These are phyloP conservation scores for Myopa testacea DNA, from an alignment of 2,888 invertebrate genomes.

Conservation along the genomic window DNA sequence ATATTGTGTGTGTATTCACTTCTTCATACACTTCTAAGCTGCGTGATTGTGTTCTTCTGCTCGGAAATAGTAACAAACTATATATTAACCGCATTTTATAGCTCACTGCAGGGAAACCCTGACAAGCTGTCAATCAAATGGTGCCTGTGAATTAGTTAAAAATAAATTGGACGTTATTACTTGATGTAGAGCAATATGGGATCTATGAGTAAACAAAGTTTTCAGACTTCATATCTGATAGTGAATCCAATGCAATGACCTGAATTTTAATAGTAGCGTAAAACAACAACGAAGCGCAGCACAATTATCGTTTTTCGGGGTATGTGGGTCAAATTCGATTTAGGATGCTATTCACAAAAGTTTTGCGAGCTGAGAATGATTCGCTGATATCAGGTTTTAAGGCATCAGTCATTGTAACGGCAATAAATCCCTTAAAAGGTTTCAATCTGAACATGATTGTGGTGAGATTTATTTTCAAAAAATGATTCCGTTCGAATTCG, in stretches of 20 bases:
- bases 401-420: no score
- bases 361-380: not conserved
- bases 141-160: slow-evolving; percentile 12
- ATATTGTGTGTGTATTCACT: slow-evolving; percentile 1
- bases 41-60: slow-evolving; percentile 44
- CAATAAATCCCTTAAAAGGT: no score
- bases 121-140: slow-evolving; percentile 26
- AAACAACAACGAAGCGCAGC: not conserved
- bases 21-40: slow-evolving; percentile 33
- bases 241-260: slow-evolving; percentile 36
- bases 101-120: slow-evolving; percentile 39
- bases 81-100: slow-evolving; percentile 33
- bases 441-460: no score
- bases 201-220: slow-evolving; percentile 31
- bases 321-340: not conserved
- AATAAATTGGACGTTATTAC: slow-evolving; percentile 15
- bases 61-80: slow-evolving; percentile 37
- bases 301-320: not conserved
- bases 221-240: slow-evolving; percentile 32
- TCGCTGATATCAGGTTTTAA: not conserved
- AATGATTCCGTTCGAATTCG: no score
- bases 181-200: not conserved
- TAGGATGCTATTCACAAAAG: not conserved
- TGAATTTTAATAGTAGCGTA: slow-evolving; percentile 26
- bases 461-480: no score